phyloP scores from a whole-genome alignment of 2,888 invertebrate species.

The Drosophila anomelani region DNA sequence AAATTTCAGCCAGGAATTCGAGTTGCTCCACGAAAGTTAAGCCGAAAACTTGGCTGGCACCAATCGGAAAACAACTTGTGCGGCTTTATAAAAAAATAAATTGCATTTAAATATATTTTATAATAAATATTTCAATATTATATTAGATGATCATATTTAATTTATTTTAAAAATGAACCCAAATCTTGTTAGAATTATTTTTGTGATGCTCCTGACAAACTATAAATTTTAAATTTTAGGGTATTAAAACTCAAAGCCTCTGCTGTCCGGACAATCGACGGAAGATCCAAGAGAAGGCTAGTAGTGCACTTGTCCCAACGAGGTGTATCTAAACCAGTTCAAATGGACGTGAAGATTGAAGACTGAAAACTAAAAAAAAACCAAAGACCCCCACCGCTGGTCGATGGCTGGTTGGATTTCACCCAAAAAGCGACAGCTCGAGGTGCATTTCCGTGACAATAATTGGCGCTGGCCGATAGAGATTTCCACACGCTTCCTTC shows the following conservation, averaged over 20 bases:
- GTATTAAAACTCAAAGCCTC: neutral
- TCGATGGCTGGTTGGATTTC: slow-evolving; percentile 26
- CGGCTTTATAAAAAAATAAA: no score
- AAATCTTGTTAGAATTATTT: neutral
- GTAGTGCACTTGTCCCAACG: slow-evolving; percentile 37
- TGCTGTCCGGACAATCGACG: neutral
- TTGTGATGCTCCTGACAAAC: neutral
- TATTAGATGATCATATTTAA: no score
- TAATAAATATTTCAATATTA: no score
- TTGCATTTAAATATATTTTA: no score
- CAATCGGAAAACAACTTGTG: no score
- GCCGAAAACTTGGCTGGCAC: no score
- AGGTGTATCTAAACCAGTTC: slow-evolving; percentile 70
- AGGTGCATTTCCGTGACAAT: slow-evolving; percentile 68
- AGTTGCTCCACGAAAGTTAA: no score
- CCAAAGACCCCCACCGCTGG: slow-evolving; percentile 21
- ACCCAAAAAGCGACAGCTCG: slow-evolving; percentile 54
- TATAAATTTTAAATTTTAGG: neutral
- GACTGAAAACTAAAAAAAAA: no score
- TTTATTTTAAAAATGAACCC: no score
- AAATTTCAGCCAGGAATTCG: no score
- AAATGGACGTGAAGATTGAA: slow-evolving; percentile 7
- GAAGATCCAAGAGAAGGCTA: slow-evolving; percentile 54
- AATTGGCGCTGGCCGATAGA: slow-evolving; percentile 41
- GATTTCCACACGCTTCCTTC: slow-evolving; percentile 32